Evolutionary conservation across 2,888 invertebrate species (phyloP).

Genomic region (Abrostola tripartita): DNA sequence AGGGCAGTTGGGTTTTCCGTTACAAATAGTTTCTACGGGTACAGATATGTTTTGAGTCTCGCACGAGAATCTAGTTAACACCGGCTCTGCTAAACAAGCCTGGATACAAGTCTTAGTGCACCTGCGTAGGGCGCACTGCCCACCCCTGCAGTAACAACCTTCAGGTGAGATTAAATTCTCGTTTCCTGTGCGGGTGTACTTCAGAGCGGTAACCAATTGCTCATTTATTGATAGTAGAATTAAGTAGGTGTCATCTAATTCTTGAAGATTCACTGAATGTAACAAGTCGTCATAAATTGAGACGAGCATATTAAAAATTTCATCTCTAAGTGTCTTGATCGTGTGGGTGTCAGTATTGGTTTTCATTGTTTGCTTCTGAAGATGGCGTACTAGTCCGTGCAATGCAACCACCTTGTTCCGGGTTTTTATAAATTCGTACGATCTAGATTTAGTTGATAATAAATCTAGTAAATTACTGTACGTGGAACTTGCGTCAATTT

Average conservation of each 20-base stretch:
- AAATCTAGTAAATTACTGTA: constrained; percentile 64
- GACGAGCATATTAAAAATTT: constrained; percentile 62
- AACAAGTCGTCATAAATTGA: constrained; percentile 65
- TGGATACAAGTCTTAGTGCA: constrained; percentile 70
- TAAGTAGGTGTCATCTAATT: constrained; percentile 63
- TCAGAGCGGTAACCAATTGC: constrained; percentile 71
- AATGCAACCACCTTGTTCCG: constrained; percentile 60
- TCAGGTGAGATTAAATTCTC: constrained; percentile 60
- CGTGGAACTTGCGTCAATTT: constrained; percentile 68
- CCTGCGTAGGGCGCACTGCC: constrained; percentile 62
- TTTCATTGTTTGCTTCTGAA: constrained; percentile 62
- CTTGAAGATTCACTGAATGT: constrained; percentile 40
- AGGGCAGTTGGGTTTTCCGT: constrained; percentile 71
- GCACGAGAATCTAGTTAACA: constrained; percentile 70
- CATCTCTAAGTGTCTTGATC: constrained; percentile 64
- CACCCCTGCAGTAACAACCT: constrained; percentile 70
- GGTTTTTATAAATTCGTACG: constrained; percentile 51
- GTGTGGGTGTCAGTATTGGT: constrained; percentile 47
- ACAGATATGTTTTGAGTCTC: constrained; percentile 56
- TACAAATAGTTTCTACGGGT: constrained; percentile 68
- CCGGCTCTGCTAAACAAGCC: constrained; percentile 68
- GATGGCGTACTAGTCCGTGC: constrained; percentile 54
- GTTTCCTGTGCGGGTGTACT: constrained; percentile 73
- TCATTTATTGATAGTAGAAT: constrained; percentile 67
- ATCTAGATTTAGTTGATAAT: constrained; percentile 60